A percentile compares a stretch with the other conserved stretches of the same genome.
These are phyloP conservation scores for Calameuta filiformis DNA, from an alignment of 2,888 invertebrate species.

Conservation along the genomic window DNA sequence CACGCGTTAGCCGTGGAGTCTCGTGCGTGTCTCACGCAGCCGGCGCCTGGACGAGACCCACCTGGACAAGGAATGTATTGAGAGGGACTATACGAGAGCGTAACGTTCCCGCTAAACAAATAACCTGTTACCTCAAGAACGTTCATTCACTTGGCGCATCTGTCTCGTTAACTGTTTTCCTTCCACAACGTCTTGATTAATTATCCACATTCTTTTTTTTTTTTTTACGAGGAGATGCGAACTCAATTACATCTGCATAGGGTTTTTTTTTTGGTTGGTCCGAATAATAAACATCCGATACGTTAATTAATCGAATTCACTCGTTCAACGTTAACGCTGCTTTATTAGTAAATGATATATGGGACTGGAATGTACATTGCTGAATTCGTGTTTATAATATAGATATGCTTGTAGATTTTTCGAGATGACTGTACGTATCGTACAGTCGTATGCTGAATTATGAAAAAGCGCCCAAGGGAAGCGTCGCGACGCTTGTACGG, in stretches of 20 bases:
- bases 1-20: not conserved
- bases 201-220: not conserved
- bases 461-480: slow-evolving; percentile 4
- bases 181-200: not conserved
- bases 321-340: not conserved
- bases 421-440: not conserved
- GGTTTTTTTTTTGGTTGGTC: not conserved
- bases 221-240: not conserved
- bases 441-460: slow-evolving; percentile 6
- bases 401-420: not conserved
- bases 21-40: not conserved
- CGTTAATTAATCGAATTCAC: not conserved
- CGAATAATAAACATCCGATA: not conserved
- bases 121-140: slow-evolving; percentile 38
- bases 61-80: slow-evolving; percentile 41
- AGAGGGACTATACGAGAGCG: slow-evolving; percentile 9
- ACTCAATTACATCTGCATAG: not conserved
- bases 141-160: slow-evolving; percentile 35
- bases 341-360: not conserved
- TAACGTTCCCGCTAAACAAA: slow-evolving; percentile 17
- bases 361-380: not conserved
- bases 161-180: slow-evolving; percentile 38
- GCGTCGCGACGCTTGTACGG: not conserved
- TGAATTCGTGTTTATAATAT: not conserved
- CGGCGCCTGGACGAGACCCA: slow-evolving; percentile 38